Conservation (phyloP, 2,797 vertebrate species). For the Glyptemys insculpta region DNA sequence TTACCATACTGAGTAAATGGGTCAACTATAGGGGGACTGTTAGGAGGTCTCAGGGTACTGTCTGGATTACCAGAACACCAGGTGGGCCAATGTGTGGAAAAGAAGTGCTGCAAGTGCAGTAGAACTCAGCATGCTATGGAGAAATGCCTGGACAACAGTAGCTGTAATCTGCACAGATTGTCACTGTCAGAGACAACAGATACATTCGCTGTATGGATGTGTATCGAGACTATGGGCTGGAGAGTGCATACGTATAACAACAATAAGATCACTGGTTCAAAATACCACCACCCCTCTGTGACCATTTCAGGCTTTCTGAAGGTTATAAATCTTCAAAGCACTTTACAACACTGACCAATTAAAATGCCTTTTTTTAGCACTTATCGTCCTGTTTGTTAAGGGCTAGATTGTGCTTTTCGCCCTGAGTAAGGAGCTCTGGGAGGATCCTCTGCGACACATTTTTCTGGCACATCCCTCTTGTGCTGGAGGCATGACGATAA, state of each 20-base stretch:
- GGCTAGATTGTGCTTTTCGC: slow-evolving; percentile 60
- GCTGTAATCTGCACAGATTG: not conserved
- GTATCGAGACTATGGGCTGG: not conserved
- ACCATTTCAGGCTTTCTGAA: slow-evolving; percentile 60
- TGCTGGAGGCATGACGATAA: slow-evolving; percentile 65
- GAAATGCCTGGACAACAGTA: not conserved
- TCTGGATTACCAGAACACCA: not conserved
- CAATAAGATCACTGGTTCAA: slow-evolving; percentile 3
- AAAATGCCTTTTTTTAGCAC: slow-evolving; percentile 64
- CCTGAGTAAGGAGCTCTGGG: slow-evolving; percentile 54
- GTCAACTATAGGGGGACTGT: not conserved
- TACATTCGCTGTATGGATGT: not conserved
- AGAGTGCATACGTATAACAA: not conserved
- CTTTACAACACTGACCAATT: slow-evolving; percentile 46
- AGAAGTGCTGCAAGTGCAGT: not conserved
- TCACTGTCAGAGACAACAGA: not conserved
- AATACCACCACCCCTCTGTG: slow-evolving; percentile 42
- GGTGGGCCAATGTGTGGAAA: not conserved
- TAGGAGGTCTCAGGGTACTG: not conserved
- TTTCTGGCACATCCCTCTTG: slow-evolving; percentile 55
- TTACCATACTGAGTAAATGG: not conserved
- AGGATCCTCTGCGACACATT: slow-evolving; percentile 53
- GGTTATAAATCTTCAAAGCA: slow-evolving; percentile 66
- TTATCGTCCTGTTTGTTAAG: slow-evolving; percentile 67
- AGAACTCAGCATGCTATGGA: not conserved